phyloP scores from a whole-genome alignment of 2,888 invertebrate genomes.

The Mechanitis mazaeus region DNA sequence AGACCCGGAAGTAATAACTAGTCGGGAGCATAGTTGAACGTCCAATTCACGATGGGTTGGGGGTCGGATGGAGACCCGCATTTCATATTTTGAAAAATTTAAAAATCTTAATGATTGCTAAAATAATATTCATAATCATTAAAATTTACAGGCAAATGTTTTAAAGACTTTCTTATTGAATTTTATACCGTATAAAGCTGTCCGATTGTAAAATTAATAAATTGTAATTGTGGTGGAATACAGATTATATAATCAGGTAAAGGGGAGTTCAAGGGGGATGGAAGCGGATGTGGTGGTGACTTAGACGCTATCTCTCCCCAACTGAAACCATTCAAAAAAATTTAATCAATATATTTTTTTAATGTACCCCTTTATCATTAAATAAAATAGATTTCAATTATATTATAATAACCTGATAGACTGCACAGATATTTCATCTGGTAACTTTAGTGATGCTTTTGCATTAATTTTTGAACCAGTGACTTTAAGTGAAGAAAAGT shows the following conservation, averaged over 20 bases:
- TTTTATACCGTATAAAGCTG: constrained; percentile 43
- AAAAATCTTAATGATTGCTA: constrained; percentile 50
- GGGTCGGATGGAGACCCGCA: constrained; percentile 51
- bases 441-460: not conserved
- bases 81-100: constrained; percentile 50
- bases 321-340: constrained; percentile 29
- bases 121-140: not conserved
- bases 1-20: constrained; percentile 51
- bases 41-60: constrained; percentile 44
- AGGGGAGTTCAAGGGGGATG: constrained; percentile 20
- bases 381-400: not conserved
- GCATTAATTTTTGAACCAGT: constrained; percentile 11
- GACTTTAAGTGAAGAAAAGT: constrained; percentile 26
- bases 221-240: constrained; percentile 49
- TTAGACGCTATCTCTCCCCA: constrained; percentile 36
- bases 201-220: constrained; percentile 57
- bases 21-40: constrained; percentile 41
- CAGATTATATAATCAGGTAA: constrained; percentile 44
- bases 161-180: not conserved
- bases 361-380: no score
- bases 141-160: no score
- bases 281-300: constrained; percentile 22
- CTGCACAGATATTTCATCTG: constrained; percentile 29
- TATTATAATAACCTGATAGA: constrained; percentile 34
- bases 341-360: not conserved